Evolutionary conservation across 1,140 invertebrate species (phyloP), one percentile per base, ranked within the genome.

Genomic region (Philaenus spumarius): DNA sequence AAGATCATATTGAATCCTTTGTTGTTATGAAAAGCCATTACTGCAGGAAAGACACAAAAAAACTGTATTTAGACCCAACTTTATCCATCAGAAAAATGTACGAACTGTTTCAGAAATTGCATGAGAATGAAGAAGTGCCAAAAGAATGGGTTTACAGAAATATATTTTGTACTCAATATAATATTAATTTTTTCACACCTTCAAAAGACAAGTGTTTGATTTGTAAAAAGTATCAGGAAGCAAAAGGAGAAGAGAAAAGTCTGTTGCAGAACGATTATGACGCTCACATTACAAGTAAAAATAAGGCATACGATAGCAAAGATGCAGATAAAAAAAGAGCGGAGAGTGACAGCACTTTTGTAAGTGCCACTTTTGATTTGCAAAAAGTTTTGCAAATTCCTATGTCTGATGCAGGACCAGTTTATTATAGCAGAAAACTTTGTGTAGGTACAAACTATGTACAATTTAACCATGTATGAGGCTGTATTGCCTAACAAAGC

Each of bases 381-480:
- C n/a, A n/a, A n/a, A n/a, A n/a, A n/a, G n/a, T n/a, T n/a, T n/a
- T n/a, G n/a, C n/a, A n/a, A n/a, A 34, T n/a, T n/a, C 58, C 60
- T n/a, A 58, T 26, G 30, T 46, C 40, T 35, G 52, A 62, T 14
- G 61, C 58, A 30, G 43, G 17, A 6, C 45, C 30, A 15, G 53
- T 62, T 42, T 66, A 66, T 47, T 66, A 61, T 47, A 59, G 55
- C 20, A 24, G 62, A 22, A 64, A 66, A 60, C 26, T 64, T 17
- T 58, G 42, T 51, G 47, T n/a, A n/a, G n/a, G n/a, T n/a, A n/a
- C n/a, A n/a, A n/a, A n/a, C n/a, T n/a, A n/a, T 24, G 15, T 59
- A 66, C 35, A 66, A 66, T 58, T 62, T 62, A 35, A 62, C 64
- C 22, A 45, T 66, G 20, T 66, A 66, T 51, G 62, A 62, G 51